These are phyloP conservation scores for Adoxophyes honmai DNA, from an alignment of 1,140 invertebrate species.

Conservation along the genomic window DNA sequence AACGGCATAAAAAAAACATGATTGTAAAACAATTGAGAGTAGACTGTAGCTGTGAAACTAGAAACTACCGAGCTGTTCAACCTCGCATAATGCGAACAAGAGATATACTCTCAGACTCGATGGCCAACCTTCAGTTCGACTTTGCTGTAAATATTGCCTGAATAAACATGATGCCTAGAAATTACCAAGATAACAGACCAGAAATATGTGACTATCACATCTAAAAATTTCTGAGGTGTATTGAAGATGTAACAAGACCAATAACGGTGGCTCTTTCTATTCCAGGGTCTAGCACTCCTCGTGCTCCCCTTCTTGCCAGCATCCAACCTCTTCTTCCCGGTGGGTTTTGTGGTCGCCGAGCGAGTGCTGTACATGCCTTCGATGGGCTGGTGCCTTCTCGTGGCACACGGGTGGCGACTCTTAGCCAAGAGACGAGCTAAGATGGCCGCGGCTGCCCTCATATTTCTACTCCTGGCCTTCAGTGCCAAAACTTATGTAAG, in stretches of 20 bases:
- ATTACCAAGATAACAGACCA: too few relatives aligned
- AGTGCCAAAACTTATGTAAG: constrained; percentile 89
- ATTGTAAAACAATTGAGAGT: too few relatives aligned
- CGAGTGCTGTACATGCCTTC: constrained; percentile 97
- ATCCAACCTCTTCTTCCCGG: constrained; percentile 97
- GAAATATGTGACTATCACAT: too few relatives aligned
- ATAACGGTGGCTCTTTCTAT: constrained; percentile 25
- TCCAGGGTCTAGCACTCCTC: constrained; percentile 89
- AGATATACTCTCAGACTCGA: too few relatives aligned
- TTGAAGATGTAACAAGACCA: background rate
- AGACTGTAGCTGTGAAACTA: too few relatives aligned
- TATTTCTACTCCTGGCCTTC: constrained; percentile 83
- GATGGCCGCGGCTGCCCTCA: constrained; percentile 79
- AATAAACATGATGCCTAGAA: too few relatives aligned
- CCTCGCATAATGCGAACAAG: too few relatives aligned
- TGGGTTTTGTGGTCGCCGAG: constrained; percentile 98
- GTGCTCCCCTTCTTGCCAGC: constrained; percentile 96
- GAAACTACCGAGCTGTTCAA: too few relatives aligned
- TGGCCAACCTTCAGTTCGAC: too few relatives aligned
- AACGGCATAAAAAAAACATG: too few relatives aligned
- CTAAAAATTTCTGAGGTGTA: too few relatives aligned
- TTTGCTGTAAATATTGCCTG: too few relatives aligned
- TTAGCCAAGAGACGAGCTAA: constrained; percentile 78
- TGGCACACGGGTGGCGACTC: constrained; percentile 87
- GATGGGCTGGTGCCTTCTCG: constrained; percentile 96